Evolutionary conservation across 2,113 vertebrate species (phyloP).

Genomic region (Athene cunicularia): DNA sequence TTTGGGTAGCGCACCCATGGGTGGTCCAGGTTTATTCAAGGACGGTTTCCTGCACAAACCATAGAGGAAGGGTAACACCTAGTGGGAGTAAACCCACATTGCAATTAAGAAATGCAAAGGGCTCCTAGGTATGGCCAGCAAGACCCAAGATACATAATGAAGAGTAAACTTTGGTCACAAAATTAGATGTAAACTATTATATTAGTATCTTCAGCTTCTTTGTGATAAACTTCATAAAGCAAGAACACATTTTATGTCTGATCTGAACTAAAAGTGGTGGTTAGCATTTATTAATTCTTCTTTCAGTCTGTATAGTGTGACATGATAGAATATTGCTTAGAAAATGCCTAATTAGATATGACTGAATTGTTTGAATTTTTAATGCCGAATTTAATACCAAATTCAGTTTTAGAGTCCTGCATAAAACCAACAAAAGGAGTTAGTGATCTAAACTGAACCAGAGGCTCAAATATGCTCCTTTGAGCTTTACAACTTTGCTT

Average conservation of each 20-base stretch:
- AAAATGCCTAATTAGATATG: not conserved
- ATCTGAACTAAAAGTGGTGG: not conserved
- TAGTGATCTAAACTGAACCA: not conserved
- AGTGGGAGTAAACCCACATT: constrained; percentile 39
- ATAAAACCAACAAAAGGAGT: not conserved
- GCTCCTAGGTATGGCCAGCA: not conserved
- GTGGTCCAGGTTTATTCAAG: not conserved
- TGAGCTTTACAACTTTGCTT: not conserved
- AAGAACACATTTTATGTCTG: not conserved
- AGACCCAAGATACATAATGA: not conserved
- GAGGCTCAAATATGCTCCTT: not conserved
- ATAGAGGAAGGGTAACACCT: constrained; percentile 67
- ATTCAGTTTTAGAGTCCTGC: not conserved
- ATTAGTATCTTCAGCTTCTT: not conserved
- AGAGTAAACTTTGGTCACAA: not conserved
- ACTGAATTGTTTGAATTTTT: not conserved
- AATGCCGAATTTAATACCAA: not conserved
- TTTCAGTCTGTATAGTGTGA: not conserved
- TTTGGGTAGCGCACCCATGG: not conserved
- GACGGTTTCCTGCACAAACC: not conserved
- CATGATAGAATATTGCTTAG: not conserved
- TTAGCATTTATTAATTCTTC: not conserved
- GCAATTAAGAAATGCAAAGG: not conserved
- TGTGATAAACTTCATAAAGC: not conserved
- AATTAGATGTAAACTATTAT: not conserved